Evolutionary conservation across 1,140 invertebrate genomes (phyloP).

Genomic region (Eufriesea mexicana): DNA sequence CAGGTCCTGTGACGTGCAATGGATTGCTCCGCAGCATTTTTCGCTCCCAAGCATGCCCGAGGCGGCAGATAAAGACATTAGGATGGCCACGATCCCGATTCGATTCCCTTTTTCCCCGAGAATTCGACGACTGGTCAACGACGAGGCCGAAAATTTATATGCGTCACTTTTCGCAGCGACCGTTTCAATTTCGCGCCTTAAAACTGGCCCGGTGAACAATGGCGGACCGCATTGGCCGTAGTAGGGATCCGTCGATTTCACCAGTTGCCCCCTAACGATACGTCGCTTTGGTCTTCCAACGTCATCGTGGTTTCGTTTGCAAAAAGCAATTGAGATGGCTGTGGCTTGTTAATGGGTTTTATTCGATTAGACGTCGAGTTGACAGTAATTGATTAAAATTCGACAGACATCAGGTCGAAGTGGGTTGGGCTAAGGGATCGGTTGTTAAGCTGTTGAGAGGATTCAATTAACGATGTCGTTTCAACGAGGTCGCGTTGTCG

Average conservation of each 20-base stretch:
- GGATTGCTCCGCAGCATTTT: conserved; percentile 42
- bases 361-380: background rate
- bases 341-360: background rate
- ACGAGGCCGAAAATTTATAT: conserved; percentile 32
- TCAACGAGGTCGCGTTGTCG: background rate
- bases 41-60: conserved; percentile 19
- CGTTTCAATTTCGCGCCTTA: conserved; percentile 28
- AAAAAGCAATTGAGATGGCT: background rate
- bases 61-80: conserved; percentile 57
- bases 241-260: background rate
- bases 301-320: background rate
- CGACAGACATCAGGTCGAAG: background rate
- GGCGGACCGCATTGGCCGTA: background rate
- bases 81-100: conserved; percentile 47
- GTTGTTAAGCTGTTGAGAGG: conserved; percentile 15
- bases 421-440: background rate
- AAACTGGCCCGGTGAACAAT: background rate
- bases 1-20: conserved; percentile 33
- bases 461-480: conserved; percentile 44
- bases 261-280: background rate
- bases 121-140: conserved; percentile 49
- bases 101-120: conserved; percentile 45
- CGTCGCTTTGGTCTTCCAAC: background rate
- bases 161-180: conserved; percentile 4
- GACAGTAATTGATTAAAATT: conserved; percentile 15